Percentiles rank a stretch among this genome's conserved stretches.
phyloP scores from a whole-genome alignment of 2,888 invertebrate genomes.

The Heliconius charithonia region DNA sequence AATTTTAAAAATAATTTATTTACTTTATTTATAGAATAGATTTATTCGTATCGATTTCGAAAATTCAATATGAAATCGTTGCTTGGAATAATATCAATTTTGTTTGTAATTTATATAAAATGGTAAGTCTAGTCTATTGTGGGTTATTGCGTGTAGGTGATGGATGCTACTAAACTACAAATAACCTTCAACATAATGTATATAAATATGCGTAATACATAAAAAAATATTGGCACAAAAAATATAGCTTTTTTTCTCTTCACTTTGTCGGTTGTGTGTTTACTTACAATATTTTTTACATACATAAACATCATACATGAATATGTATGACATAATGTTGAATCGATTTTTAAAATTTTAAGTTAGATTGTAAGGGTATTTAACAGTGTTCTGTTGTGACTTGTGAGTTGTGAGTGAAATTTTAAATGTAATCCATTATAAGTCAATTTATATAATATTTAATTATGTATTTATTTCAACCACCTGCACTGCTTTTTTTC shows the following conservation, averaged over 20 bases:
- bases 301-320: neutral
- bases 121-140: conserved; percentile 40
- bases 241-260: neutral
- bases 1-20: neutral
- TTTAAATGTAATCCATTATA: neutral
- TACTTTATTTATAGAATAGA: conserved; percentile 18
- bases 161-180: neutral
- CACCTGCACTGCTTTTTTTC: neutral
- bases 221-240: neutral
- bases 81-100: conserved; percentile 29
- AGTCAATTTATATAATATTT: too few species aligned
- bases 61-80: conserved; percentile 35
- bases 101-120: conserved; percentile 32
- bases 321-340: neutral
- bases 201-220: neutral
- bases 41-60: neutral
- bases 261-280: neutral
- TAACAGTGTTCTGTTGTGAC: neutral
- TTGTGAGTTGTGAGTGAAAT: neutral
- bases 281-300: too few species aligned
- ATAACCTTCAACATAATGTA: neutral
- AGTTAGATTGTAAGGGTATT: neutral
- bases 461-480: neutral
- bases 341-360: neutral
- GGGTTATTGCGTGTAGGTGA: conserved; percentile 14